Evolutionary conservation across 2,888 invertebrate species (phyloP).

Genomic region (Palloptera scutellata): DNA sequence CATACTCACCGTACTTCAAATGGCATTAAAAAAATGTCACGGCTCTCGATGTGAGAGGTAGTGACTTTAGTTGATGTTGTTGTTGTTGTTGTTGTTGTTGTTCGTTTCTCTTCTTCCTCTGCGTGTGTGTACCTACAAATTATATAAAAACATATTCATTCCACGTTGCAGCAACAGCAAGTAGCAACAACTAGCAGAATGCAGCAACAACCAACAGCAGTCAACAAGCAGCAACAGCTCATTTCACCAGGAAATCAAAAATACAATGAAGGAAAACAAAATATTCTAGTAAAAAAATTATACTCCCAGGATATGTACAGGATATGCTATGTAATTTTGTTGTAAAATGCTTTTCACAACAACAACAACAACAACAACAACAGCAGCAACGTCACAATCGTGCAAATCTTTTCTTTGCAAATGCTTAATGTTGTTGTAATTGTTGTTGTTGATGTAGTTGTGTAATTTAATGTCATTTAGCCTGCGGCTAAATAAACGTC

Average conservation of each 20-base stretch:
- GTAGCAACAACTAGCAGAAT: constrained; percentile 20
- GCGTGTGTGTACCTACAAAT: constrained; percentile 32
- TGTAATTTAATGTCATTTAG: constrained; percentile 58
- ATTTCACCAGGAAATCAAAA: constrained; percentile 36
- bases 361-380: constrained; percentile 5
- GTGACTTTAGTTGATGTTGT: not conserved
- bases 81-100: not conserved
- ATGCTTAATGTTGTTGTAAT: constrained; percentile 37
- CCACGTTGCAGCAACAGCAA: constrained; percentile 43
- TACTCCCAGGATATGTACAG: constrained; percentile 55
- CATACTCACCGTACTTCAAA: no score
- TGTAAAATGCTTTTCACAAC: constrained; percentile 53
- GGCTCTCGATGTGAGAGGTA: not conserved
- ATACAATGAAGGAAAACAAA: constrained; percentile 3
- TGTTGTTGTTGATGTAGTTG: constrained; percentile 40
- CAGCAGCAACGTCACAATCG: no score
- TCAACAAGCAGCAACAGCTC: constrained; percentile 11
- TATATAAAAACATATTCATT: constrained; percentile 47
- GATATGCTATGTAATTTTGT: constrained; percentile 55
- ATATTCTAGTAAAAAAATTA: constrained; percentile 23
- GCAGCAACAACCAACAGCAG: constrained; percentile 19
- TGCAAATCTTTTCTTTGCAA: constrained; percentile 11
- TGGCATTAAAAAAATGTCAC: no score
- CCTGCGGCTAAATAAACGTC: constrained; percentile 56
- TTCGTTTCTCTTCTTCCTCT: constrained; percentile 24